Evolutionary conservation across 2,797 vertebrate species (phyloP), one percentile per base, ranked within the genome.

Genomic region (Cercopithecus petaurista): DNA sequence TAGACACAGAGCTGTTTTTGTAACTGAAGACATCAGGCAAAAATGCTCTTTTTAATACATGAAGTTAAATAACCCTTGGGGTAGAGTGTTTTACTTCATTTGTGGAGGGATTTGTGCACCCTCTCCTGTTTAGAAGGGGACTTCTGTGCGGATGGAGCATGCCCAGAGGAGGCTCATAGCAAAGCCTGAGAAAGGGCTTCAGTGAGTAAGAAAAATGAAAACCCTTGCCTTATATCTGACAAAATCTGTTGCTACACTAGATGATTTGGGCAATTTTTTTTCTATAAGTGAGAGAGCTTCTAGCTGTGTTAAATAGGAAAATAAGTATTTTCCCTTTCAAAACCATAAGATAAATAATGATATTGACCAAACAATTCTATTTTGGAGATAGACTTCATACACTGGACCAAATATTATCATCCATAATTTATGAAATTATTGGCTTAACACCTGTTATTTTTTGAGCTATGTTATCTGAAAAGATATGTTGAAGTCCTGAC

Each of bases 301-400:
- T 89, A 75, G 33, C 11, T 88, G 2, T 96, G 39, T 64, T 83
- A 81, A 50, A n/a, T 55, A 36, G 39, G 33, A 81, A 46, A 61
- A 39, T 26, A 50, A 52, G 28, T 52, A 41, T 12, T 3, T 33
- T 88, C 46, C 41, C 26, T 95, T 61, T 92, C 13, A 64, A 64
- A 82, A 83, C 13, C 72, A 19, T 30, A 15, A 77, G 22, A 90
- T 8, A 87, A 90, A 82, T 61, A 77, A 46, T 85, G 46, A 75
- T 72, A 70, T 41, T 50, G 30, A 46, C 3, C 24, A 84, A 96
- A 48, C 0, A 59, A 7, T 81, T 89, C 0, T 82, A 88, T 55
- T 13, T 7, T 2, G 52, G 19, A 75, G 19, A 79, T 83, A 92
- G 8, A 0, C 2, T 17, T 77, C 12, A 72, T 50, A 83, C 22